Base-by-base conservation (phyloP, 53 echinoderm and acorn worm genomes). In the Glandiceps talaboti region DNA sequence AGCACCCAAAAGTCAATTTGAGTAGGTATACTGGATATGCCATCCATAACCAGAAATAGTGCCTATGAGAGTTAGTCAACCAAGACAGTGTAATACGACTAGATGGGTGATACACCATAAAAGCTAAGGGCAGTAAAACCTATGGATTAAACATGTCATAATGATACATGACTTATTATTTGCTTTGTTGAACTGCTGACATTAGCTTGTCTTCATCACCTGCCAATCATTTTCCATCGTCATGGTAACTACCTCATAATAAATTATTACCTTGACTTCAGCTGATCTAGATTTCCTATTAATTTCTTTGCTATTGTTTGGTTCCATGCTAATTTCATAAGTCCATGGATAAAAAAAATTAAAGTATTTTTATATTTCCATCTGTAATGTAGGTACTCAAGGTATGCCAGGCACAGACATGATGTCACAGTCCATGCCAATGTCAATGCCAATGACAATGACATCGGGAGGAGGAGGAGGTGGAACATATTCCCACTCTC, bases 401-500 rank as follows among this genome's bases (percentile, higher is more conserved):
- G 85, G 85, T 75, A 85, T 85, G 85, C 32, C 80, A 29, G 85
- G 85, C 33, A 80, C 33, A 20, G 85, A 85, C 31, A 85, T 85
- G 85, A 85, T 85, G 27, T 33, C 80, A 79, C 85, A 85, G 32
- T 85, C 85, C 29, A 80, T 74, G 27, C 75, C 80, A 27, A 75
- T 85, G 75, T 76, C 80, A 45, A 45, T 45, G 64, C 20, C 64
- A 45, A 45, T 45, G 64, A 12, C 64, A 20, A 12, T 45, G 64
- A 45, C 64, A 45, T 45, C 64, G 20, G 64, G 64, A 45, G 28
- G 76, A 80, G 28, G 74, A 79, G 85, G 85, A 76, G 75, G 75
- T 79, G 74, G 79, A 74, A 32, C 82, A 28, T 83, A 83, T 74
- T 83, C 89, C 33, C 86, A 89, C 33, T 83, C 89, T 25, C 89